Evolutionary conservation across 2,113 vertebrate species (phyloP).

Genomic region (Scolopax mira): DNA sequence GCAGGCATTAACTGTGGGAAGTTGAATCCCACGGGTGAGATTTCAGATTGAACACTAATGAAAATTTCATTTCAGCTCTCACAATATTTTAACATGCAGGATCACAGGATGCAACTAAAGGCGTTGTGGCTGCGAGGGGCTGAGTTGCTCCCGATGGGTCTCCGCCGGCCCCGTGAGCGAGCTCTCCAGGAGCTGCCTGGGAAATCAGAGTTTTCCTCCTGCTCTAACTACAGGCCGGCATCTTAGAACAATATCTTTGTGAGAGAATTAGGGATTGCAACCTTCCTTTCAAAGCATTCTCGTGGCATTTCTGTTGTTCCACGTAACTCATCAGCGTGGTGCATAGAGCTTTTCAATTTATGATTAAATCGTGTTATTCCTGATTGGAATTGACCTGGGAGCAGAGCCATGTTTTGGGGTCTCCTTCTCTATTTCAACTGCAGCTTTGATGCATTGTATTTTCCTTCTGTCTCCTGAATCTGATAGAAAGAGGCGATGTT

Average conservation of each 20-base stretch:
- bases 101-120: conserved; percentile 60
- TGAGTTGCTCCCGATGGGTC: conserved; percentile 34
- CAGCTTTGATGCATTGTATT: neutral
- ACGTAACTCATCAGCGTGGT: neutral
- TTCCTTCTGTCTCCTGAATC: neutral
- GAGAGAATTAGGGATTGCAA: neutral
- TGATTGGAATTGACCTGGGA: neutral
- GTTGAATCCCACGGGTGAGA: neutral
- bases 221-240: neutral
- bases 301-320: neutral
- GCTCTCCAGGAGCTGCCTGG: conserved; percentile 17
- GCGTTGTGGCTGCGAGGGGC: conserved; percentile 21
- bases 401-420: neutral
- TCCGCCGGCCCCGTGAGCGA: conserved; percentile 19
- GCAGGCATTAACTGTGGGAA: neutral
- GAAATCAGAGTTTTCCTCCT: conserved; percentile 20
- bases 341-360: neutral
- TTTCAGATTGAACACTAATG: conserved; percentile 49
- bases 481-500: neutral
- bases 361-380: neutral
- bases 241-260: neutral
- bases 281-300: neutral
- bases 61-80: conserved; percentile 58
- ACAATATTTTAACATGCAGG: conserved; percentile 56
- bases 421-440: neutral